Percentiles rank a stretch among this genome's conserved stretches.
phyloP scores from a whole-genome alignment of 2,888 invertebrate species.

The Cylloceria caligata region DNA sequence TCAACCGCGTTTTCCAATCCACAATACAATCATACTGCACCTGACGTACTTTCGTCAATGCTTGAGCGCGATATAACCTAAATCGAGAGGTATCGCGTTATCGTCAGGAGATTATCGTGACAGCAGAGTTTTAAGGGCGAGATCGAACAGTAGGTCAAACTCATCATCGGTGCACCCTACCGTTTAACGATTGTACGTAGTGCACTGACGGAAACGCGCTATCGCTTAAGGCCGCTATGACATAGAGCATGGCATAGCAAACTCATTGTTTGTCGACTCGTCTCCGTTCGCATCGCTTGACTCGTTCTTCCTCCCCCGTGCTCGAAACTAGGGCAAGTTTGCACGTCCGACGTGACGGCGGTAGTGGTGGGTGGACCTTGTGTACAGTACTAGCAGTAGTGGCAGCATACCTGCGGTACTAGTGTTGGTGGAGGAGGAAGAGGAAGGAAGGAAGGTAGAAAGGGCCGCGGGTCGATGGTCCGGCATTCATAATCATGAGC shows the following conservation, averaged over 20 bases:
- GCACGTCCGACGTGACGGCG: conserved; percentile 68
- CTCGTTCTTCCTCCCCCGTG: conserved; percentile 50
- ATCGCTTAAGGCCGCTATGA: conserved; percentile 48
- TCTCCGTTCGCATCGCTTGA: conserved; percentile 56
- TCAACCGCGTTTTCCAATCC: not conserved
- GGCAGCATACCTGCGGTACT: conserved; percentile 33
- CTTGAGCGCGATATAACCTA: not conserved
- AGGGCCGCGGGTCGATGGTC: conserved; percentile 73
- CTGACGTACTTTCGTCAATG: not conserved
- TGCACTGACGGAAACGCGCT: conserved; percentile 19
- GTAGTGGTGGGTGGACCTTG: conserved; percentile 46
- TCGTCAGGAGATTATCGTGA: conserved; percentile 20
- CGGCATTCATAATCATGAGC: conserved; percentile 74
- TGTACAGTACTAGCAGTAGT: conserved; percentile 28
- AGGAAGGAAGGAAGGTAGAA: conserved; percentile 50
- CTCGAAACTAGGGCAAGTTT: conserved; percentile 76
- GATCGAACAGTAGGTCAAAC: conserved; percentile 30
- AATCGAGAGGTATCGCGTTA: not conserved
- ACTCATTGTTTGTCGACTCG: conserved; percentile 63
- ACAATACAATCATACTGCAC: not conserved
- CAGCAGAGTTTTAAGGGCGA: conserved; percentile 4
- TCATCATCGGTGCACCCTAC: conserved; percentile 12
- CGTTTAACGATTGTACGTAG: conserved; percentile 36
- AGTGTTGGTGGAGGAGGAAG: conserved; percentile 37
- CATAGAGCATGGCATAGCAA: conserved; percentile 24